Conservation (phyloP, 2,888 invertebrate species). For the Dolomedes plantarius region DNA sequence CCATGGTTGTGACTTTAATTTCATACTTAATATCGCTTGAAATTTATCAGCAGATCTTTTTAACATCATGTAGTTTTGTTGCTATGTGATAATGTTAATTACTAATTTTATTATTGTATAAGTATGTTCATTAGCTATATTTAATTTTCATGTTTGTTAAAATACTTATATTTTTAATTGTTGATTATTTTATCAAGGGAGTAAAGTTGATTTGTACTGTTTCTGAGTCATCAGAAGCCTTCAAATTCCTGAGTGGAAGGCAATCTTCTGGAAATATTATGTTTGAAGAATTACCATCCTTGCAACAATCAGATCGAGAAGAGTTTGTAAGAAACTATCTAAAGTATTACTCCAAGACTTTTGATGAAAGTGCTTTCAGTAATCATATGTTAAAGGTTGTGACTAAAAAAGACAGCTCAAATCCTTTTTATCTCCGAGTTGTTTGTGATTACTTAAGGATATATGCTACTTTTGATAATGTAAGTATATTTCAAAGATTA, state of each 20-base stretch:
- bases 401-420: conserved; percentile 77
- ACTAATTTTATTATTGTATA: no score
- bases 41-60: no score
- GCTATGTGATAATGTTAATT: no score
- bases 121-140: no score
- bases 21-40: no score
- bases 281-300: conserved; percentile 6
- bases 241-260: conserved; percentile 74
- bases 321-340: conserved; percentile 73
- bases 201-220: conserved; percentile 74
- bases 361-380: conserved; percentile 78
- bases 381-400: conserved; percentile 77
- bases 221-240: conserved; percentile 74
- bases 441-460: conserved; percentile 78
- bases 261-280: neutral
- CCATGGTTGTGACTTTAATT: no score
- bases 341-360: conserved; percentile 76
- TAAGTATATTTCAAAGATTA: conserved; percentile 29
- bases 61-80: no score
- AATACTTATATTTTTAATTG: no score
- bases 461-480: conserved; percentile 72
- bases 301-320: conserved; percentile 35
- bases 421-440: conserved; percentile 77
- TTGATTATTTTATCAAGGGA: conserved; percentile 39
- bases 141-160: no score